Conservation (phyloP, 2,797 vertebrate genomes). For the Enteromius mattozi region DNA sequence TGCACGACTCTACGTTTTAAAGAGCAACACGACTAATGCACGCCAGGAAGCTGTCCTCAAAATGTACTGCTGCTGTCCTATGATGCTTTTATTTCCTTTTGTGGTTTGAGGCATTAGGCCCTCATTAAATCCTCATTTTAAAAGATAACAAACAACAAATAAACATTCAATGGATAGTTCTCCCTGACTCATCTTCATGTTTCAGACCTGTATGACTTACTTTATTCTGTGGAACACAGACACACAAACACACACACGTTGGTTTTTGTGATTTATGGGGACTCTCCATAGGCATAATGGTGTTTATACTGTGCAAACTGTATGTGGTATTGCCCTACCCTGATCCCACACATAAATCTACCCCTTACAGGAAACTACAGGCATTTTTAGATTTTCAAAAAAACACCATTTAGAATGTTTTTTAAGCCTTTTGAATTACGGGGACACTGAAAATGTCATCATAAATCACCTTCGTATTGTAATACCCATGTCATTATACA, state of each 20-base stretch:
- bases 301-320: too few relatives aligned
- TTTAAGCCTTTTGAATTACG: too few relatives aligned
- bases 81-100: slow-evolving; percentile 63
- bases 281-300: too few relatives aligned
- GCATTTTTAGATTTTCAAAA: too few relatives aligned
- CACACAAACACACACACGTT: not conserved
- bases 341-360: too few relatives aligned
- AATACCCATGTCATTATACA: too few relatives aligned
- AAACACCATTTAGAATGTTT: too few relatives aligned
- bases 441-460: too few relatives aligned
- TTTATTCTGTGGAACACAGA: not conserved
- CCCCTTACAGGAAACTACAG: too few relatives aligned
- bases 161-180: not conserved
- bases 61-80: slow-evolving; percentile 52
- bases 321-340: too few relatives aligned
- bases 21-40: not conserved
- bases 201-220: not conserved
- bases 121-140: not conserved
- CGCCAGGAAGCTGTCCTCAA: not conserved
- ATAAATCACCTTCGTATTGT: too few relatives aligned
- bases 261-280: too few relatives aligned
- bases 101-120: slow-evolving; percentile 65
- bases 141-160: not conserved
- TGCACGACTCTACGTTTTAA: slow-evolving; percentile 3
- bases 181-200: not conserved